phyloP scores from a whole-genome alignment of 1,140 invertebrate species.

The Andricus grossulariae region DNA sequence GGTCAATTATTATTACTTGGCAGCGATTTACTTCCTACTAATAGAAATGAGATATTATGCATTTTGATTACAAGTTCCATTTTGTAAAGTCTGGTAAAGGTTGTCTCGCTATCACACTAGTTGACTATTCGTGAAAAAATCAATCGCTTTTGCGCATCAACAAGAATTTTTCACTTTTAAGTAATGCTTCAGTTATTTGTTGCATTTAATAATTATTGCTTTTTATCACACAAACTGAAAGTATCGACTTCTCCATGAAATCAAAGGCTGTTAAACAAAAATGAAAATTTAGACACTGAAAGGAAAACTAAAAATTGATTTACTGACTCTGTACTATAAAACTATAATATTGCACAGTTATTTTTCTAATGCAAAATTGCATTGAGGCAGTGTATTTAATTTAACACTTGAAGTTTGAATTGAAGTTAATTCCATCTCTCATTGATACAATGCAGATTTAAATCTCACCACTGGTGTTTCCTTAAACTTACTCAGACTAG shows the following conservation, averaged over 20 bases:
- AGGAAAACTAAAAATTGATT: not conserved
- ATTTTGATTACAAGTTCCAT: conserved; percentile 31
- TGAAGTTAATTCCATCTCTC: not conserved
- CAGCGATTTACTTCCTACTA: conserved; percentile 4
- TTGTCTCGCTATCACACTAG: conserved; percentile 28
- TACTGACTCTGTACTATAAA: not conserved
- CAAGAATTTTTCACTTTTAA: conserved; percentile 15
- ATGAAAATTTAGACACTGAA: not conserved
- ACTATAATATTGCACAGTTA: not conserved
- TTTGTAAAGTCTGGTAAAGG: conserved; percentile 25
- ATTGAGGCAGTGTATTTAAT: conserved; percentile 10
- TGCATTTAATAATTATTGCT: not conserved
- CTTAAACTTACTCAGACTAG: conserved; percentile 1
- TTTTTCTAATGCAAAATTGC: not conserved
- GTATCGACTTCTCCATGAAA: not conserved
- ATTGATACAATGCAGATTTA: not conserved
- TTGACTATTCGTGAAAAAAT: conserved; percentile 25
- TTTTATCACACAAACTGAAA: not conserved
- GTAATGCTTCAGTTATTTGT: conserved; percentile 7
- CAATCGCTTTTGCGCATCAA: conserved; percentile 2
- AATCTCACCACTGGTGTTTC: conserved; percentile 9
- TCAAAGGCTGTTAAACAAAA: not conserved
- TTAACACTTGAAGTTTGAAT: not conserved
- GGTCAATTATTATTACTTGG: conserved; percentile 12
- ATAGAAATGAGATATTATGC: conserved; percentile 25